Base-by-base conservation (phyloP, 2,888 invertebrate genomes). In the Epinotia nisella region DNA sequence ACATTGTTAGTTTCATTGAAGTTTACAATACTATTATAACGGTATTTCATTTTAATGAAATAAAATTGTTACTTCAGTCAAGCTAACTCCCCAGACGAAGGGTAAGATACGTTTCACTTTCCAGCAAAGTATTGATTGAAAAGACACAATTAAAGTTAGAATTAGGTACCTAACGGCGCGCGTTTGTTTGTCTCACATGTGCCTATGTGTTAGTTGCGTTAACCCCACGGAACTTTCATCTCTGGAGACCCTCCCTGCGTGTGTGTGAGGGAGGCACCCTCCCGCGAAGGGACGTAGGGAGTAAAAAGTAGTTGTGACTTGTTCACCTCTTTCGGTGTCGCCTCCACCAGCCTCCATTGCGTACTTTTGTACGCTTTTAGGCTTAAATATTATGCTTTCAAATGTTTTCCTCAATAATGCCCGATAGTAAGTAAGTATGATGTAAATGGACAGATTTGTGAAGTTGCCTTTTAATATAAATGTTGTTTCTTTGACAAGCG, bases 321-420 rank as follows among this genome's bases (percentile, higher is more conserved):
- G 90, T 90, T 93, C 93, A 93, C 93, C 93, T 93, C 93, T 93
- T 93, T 93, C 93, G 88, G 85, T 90, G 92, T 92, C 92, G 89
- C 92, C 93, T 90, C 87, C 85, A 84, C 83, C 84, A 83, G 83
- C 83, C 85, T 83, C 84, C 83, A 84, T 87, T 82, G 81, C 83
- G 82, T 84, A 82, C 81, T 83, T 87, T 85, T 87, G 35, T 72
- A 72, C 62, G 64, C 73, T 73, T 60, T 71, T 75, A 71, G 66
- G 62, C 70, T 67, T 75, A 71, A 65, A 69, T 72, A 69, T 66
- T 56, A 69, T 70, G 74, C 70, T 74, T 75, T 76, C 64, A 69
- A 76, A 76, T 74, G 61, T 69, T 72, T 64, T 65, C 49, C 58
- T 61, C 69, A 60, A 65, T 59, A 64, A 67, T 68, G 53, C 51